These are phyloP conservation scores for Enoplosus armatus DNA, from an alignment of 2,797 vertebrate genomes.

Conservation along the genomic window DNA sequence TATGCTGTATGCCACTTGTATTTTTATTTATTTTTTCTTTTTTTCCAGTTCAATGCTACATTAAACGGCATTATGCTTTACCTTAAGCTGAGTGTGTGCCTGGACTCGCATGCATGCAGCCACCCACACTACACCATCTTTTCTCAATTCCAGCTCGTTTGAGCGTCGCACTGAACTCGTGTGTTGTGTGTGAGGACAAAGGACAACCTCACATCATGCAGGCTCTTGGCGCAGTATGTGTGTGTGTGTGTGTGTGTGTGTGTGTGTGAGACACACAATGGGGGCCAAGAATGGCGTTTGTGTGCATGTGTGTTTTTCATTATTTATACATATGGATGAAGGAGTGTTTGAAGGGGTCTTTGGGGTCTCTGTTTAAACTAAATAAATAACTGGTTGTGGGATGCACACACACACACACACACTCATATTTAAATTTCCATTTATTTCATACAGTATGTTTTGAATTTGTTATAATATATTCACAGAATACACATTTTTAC, in stretches of 20 bases:
- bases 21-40: too few species aligned
- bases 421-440: not conserved
- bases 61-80: slow-evolving; percentile 56
- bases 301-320: slow-evolving; percentile 64
- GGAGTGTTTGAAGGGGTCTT: slow-evolving; percentile 38
- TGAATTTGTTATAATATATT: slow-evolving; percentile 1
- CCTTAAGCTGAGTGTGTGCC: slow-evolving; percentile 24
- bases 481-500: not conserved
- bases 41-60: slow-evolving; percentile 18
- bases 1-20: slow-evolving; percentile 25
- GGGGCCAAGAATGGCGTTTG: slow-evolving; percentile 48
- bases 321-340: slow-evolving; percentile 68
- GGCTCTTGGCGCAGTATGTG: slow-evolving; percentile 35
- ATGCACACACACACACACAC: slow-evolving; percentile 1
- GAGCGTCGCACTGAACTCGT: slow-evolving; percentile 33
- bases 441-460: slow-evolving; percentile 16
- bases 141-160: slow-evolving; percentile 58
- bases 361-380: slow-evolving; percentile 60
- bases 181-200: slow-evolving; percentile 46
- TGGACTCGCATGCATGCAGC: slow-evolving; percentile 15
- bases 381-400: slow-evolving; percentile 56
- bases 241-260: slow-evolving; percentile 58
- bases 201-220: slow-evolving; percentile 38
- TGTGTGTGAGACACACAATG: slow-evolving; percentile 54
- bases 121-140: slow-evolving; percentile 40